Evolutionary conservation across 2,888 invertebrate genomes (phyloP).

Genomic region (Harpalus rubripes): DNA sequence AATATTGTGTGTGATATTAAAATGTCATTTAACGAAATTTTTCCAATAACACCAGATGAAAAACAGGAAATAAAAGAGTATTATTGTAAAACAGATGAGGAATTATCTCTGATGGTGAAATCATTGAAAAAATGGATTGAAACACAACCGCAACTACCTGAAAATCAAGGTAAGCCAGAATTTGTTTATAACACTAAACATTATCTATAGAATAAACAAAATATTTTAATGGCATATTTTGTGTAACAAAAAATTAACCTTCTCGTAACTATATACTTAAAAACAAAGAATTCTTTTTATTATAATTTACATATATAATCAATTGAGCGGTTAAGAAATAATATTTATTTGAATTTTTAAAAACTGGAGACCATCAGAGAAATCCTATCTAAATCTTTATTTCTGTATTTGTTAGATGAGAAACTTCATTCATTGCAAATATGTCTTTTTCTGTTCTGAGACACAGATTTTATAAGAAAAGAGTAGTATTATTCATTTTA

Average conservation of each 20-base stretch:
- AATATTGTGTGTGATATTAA: conserved; percentile 20
- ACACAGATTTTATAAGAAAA: too few relatives aligned
- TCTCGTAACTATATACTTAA: too few relatives aligned
- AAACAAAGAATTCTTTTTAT: too few relatives aligned
- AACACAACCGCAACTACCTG: conserved; percentile 44
- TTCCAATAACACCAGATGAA: conserved; percentile 13
- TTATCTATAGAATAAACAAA: background rate
- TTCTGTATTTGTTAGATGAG: too few relatives aligned
- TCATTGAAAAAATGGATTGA: conserved; percentile 38
- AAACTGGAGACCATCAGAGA: too few relatives aligned
- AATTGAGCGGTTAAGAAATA: too few relatives aligned
- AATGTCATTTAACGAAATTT: conserved; percentile 26
- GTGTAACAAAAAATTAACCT: background rate
- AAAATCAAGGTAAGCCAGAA: conserved; percentile 31
- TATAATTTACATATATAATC: too few relatives aligned
- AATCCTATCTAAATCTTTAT: too few relatives aligned
- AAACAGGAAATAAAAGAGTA: conserved; percentile 7
- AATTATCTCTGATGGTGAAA: conserved; percentile 4
- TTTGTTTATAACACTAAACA: background rate
- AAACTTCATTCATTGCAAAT: too few relatives aligned
- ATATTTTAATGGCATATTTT: background rate
- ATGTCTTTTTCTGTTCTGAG: too few relatives aligned
- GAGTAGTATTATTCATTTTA: too few relatives aligned
- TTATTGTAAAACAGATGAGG: conserved; percentile 41
- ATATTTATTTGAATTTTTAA: too few relatives aligned